phyloP scores from a whole-genome alignment of 2,113 vertebrate species.

The Probosciger aterrimus region DNA sequence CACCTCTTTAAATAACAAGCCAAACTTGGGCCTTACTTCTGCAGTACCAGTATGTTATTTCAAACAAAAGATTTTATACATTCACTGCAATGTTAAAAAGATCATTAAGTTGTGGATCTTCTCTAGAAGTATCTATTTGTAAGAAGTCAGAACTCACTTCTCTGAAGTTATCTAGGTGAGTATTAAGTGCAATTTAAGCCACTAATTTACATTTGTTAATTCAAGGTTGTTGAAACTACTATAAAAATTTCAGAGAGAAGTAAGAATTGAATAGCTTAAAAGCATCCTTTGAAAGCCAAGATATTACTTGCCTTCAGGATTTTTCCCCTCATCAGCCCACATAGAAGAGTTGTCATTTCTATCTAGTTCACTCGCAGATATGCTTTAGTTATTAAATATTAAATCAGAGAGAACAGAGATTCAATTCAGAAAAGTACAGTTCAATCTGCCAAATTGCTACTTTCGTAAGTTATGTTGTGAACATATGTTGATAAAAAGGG shows the following conservation, averaged over 20 bases:
- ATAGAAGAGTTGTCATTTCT: conserved; percentile 37
- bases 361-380: conserved; percentile 33
- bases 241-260: background rate
- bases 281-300: conserved; percentile 36
- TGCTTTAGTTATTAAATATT: conserved; percentile 46
- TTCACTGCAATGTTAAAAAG: background rate
- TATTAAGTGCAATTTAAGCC: background rate
- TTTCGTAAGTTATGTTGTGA: conserved; percentile 58
- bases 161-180: background rate
- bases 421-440: conserved; percentile 8
- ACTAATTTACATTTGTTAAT: conserved; percentile 49
- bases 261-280: background rate
- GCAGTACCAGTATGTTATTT: background rate
- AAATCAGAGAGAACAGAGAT: conserved; percentile 13
- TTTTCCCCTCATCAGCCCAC: conserved; percentile 18
- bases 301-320: conserved; percentile 20
- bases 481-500: conserved; percentile 33
- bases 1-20: background rate
- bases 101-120: background rate
- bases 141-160: background rate
- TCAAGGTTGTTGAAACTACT: conserved; percentile 31
- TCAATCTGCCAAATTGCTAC: conserved; percentile 19
- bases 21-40: background rate
- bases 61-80: background rate
- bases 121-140: background rate